These are phyloP conservation scores for Oikopleura dioica DNA, from an alignment of 23 tunicate species.

Conservation along the genomic window DNA sequence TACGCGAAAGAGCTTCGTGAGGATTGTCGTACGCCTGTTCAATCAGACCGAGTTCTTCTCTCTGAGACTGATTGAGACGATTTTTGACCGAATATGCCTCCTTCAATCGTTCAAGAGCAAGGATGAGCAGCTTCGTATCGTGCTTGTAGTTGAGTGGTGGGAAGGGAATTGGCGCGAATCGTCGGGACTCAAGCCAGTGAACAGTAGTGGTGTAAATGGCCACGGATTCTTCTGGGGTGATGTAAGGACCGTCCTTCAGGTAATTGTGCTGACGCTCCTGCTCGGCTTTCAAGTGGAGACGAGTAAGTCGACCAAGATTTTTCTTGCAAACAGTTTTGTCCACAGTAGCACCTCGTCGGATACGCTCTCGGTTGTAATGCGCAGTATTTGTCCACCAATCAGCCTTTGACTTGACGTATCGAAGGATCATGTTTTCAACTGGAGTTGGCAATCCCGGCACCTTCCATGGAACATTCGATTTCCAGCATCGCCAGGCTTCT, in stretches of 20 bases:
- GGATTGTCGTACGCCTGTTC: slow-evolving; percentile 99
- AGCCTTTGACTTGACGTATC: slow-evolving; percentile 94
- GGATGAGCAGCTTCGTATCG: slow-evolving; percentile 79
- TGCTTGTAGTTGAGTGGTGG: slow-evolving; percentile 97
- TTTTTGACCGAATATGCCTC: slow-evolving; percentile 96
- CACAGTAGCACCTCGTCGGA: slow-evolving; percentile 91
- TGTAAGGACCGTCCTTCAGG: slow-evolving; percentile 87
- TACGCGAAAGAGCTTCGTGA: slow-evolving; percentile 93
- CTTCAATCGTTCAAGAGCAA: slow-evolving; percentile 71
- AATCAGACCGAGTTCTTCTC: slow-evolving; percentile 82
- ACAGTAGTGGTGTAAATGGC: slow-evolving; percentile 97
- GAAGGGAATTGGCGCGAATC: slow-evolving; percentile 93
- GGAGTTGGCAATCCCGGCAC: slow-evolving; percentile 95
- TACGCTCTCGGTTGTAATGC: slow-evolving; percentile 89
- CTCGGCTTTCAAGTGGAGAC: slow-evolving; percentile 76
- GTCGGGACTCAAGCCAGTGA: slow-evolving; percentile 83
- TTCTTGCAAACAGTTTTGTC: slow-evolving; percentile 98
- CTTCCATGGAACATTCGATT: slow-evolving; percentile 98
- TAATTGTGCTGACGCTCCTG: slow-evolving; percentile 31
- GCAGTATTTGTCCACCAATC: slow-evolving; percentile 99
- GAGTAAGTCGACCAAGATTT: slow-evolving; percentile 68
- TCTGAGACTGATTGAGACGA: slow-evolving; percentile 87
- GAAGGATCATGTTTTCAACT: slow-evolving; percentile 84
- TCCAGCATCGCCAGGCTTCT: slow-evolving; percentile 99
- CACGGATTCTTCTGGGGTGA: slow-evolving; percentile 96